Conservation (phyloP, 2,888 invertebrate species). For the Ecdyonurus torrentis region DNA sequence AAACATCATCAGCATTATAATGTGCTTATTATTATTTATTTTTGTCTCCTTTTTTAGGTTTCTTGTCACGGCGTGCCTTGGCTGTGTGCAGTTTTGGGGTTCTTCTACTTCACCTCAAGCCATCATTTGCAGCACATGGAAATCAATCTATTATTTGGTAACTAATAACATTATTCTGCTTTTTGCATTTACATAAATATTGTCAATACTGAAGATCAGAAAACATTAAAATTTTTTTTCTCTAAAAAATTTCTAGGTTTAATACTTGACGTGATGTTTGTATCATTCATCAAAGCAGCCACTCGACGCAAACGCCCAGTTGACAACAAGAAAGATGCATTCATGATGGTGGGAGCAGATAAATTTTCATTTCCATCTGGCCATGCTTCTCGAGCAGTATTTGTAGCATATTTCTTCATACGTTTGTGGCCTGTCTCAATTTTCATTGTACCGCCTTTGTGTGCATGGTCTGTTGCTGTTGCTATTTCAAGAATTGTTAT, state of each 20-base stretch:
- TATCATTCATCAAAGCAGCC: constrained; percentile 61
- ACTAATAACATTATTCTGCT: constrained; percentile 16
- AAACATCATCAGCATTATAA: no score
- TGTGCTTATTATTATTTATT: no score
- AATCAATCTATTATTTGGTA: constrained; percentile 73
- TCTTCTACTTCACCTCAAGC: constrained; percentile 57
- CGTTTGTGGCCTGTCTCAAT: constrained; percentile 42
- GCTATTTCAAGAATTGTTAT: constrained; percentile 64
- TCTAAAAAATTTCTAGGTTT: constrained; percentile 41
- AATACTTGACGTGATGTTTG: constrained; percentile 57
- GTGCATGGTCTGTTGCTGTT: constrained; percentile 59
- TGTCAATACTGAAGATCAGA: not conserved
- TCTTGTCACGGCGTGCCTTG: constrained; percentile 83
- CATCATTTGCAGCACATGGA: constrained; percentile 57
- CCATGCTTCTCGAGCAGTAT: constrained; percentile 70
- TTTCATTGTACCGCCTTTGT: constrained; percentile 41
- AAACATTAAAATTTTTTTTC: not conserved
- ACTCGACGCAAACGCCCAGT: constrained; percentile 60
- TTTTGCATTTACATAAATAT: not conserved
- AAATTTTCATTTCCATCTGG: constrained; percentile 91
- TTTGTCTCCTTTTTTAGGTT: no score
- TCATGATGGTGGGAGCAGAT: constrained; percentile 58
- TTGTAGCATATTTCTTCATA: constrained; percentile 56
- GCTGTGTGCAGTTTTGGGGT: constrained; percentile 58
- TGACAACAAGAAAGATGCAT: constrained; percentile 45